Evolutionary conservation across 2,113 vertebrate genomes (phyloP).

Genomic region (Jaculus jaculus): DNA sequence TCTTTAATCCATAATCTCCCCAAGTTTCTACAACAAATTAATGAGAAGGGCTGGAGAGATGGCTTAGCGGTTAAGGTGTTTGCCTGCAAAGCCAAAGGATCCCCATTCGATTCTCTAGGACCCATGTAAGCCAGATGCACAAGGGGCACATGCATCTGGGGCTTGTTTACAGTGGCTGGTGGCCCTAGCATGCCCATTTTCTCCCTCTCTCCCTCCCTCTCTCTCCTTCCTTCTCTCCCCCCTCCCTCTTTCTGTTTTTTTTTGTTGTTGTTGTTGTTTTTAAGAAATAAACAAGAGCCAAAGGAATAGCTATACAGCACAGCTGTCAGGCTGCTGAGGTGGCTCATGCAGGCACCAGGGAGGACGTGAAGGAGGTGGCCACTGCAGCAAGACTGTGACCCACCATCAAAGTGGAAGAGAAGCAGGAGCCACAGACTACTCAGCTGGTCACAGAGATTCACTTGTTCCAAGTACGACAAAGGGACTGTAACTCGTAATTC

Average conservation of each 20-base stretch:
- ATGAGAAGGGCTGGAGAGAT: background rate
- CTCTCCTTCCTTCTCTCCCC: too few species aligned
- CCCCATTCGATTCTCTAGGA: too few species aligned
- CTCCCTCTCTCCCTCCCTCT: too few species aligned
- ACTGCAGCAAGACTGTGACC: background rate
- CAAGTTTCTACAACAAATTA: background rate
- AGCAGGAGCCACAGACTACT: background rate
- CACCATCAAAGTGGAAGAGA: background rate
- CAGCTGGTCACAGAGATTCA: background rate
- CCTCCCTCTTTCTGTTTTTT: too few species aligned
- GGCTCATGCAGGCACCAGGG: background rate
- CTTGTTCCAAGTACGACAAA: background rate
- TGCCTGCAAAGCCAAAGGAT: too few species aligned
- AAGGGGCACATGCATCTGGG: too few species aligned
- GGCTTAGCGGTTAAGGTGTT: too few species aligned
- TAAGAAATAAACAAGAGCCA: conserved; percentile 39
- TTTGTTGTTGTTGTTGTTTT: too few species aligned
- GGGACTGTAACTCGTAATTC: background rate
- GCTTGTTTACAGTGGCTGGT: too few species aligned
- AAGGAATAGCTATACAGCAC: background rate
- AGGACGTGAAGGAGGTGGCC: background rate
- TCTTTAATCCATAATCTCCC: conserved; percentile 3
- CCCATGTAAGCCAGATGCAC: too few species aligned
- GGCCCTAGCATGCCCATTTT: too few species aligned
- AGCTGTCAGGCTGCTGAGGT: background rate